Base-by-base conservation (phyloP, 2,888 invertebrate species). In the Polyploca ridens region DNA sequence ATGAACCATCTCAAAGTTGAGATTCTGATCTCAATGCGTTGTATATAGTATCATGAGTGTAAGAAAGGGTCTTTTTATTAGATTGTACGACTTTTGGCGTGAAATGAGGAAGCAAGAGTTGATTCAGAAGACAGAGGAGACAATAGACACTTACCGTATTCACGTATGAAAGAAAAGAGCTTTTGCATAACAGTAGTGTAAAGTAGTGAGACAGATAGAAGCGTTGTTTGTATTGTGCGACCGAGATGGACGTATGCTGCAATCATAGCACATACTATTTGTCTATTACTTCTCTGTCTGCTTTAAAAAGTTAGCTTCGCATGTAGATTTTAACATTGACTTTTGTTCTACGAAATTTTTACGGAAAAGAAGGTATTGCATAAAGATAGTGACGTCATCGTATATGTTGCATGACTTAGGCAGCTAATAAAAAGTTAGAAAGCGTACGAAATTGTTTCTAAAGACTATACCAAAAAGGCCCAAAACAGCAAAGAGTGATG, bases 41-140 rank as follows among this genome's bases (percentile, higher is more conserved):
- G 54, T 54, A 54, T 54, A 54, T 54, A 54, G 54, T 54, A 54
- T 54, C 54, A 54, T 54, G 54, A 19, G n/a, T 54, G 54, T 54
- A 19, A 19, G 49, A 49, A 49, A 49, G 54, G n/a, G 3, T 10
- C 19, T 49, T n/a, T 49, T 54, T 54, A 49, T 16, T 10, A 46
- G 7, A 46, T 54, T 49, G 2, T 5, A n/a, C 10, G 1, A 16
- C 16, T 6, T 16, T n/a, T 49, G 49, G 49, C 3, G 49, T 49
- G 16, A 49, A 16, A 8, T 8, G 49, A 3, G 16, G 49, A 16
- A 10, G n/a, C 4, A 19, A 19, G 10, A 5, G 54, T 54, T 54
- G 10, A 19, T 54, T 49, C 0, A 54, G 19, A 19, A 54, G 54
- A 54, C 16, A 19, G 54, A 19, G 19, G 19, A 19, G 10, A 1